Percentiles rank a stretch among this genome's conserved stretches.
Evolutionary conservation across 64 coral and sea anemone species (phyloP).

Genomic region (Actinia tenebrosa): DNA sequence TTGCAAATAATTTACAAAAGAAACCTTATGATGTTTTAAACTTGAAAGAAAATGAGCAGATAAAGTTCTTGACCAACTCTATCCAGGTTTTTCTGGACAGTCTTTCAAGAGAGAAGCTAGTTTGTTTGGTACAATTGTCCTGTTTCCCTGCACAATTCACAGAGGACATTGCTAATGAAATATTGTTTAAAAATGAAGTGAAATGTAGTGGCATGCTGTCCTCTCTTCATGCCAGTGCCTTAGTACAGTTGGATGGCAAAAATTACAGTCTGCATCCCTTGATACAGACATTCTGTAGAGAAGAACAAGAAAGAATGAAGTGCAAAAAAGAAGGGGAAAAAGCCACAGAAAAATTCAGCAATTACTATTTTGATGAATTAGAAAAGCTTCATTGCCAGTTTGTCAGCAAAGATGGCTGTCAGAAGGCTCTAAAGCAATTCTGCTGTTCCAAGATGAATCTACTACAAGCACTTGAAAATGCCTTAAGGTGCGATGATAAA

Average conservation of each 20-base stretch:
- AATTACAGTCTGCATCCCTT: constrained; percentile 20
- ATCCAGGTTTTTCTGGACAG: constrained; percentile 4
- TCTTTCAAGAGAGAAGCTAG: neutral
- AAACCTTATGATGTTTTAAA: constrained; percentile 19
- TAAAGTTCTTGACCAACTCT: neutral
- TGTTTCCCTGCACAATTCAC: neutral
- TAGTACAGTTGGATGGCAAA: neutral
- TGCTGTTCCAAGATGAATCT: neutral
- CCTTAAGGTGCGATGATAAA: neutral
- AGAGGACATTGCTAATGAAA: neutral
- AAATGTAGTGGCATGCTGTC: neutral
- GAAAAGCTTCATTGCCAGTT: neutral
- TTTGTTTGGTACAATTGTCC: neutral
- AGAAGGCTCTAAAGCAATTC: neutral
- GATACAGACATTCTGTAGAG: constrained; percentile 32
- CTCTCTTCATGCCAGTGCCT: neutral
- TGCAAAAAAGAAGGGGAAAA: constrained; percentile 12
- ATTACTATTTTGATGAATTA: neutral
- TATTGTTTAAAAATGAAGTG: neutral
- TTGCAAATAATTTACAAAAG: neutral
- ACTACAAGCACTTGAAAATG: constrained; percentile 13
- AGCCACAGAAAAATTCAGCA: neutral
- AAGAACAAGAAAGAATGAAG: neutral
- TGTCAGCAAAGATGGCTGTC: constrained; percentile 17
- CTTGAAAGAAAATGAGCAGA: neutral